These are phyloP conservation scores for Eubasilissa splendida DNA, from an alignment of 2,888 invertebrate genomes.

Conservation along the genomic window DNA sequence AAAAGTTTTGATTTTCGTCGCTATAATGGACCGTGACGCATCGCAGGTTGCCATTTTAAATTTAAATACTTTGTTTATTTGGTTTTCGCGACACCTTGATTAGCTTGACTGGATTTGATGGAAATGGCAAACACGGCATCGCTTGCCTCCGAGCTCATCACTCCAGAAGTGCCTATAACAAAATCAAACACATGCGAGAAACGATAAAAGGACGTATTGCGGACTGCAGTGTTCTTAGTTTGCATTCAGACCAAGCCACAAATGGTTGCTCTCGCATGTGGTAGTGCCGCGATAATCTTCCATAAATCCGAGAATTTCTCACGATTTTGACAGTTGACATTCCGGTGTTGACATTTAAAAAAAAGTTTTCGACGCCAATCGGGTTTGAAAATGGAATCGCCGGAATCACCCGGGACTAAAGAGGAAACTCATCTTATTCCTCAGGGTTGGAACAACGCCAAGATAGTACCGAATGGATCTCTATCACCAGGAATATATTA, in stretches of 20 bases:
- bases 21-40: conserved; percentile 2
- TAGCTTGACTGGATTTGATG: conserved; percentile 38
- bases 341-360: conserved; percentile 39
- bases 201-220: conserved; percentile 51
- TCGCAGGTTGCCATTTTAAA: conserved; percentile 4
- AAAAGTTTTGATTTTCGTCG: not conserved
- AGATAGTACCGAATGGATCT: conserved; percentile 67
- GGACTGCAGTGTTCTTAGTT: conserved; percentile 46
- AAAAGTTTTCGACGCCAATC: not conserved
- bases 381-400: conserved; percentile 48
- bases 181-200: conserved; percentile 42
- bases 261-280: conserved; percentile 29
- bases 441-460: conserved; percentile 67
- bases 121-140: conserved; percentile 43
- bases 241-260: conserved; percentile 39
- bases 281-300: conserved; percentile 18
- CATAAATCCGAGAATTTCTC: not conserved
- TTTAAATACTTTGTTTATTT: conserved; percentile 41
- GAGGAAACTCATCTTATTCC: conserved; percentile 71
- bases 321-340: conserved; percentile 41
- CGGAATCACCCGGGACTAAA: conserved; percentile 69
- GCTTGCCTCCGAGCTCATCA: conserved; percentile 18
- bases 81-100: conserved; percentile 38
- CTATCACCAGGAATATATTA: conserved; percentile 72
- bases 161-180: conserved; percentile 31